Evolutionary conservation across 2,797 vertebrate genomes (phyloP).

Genomic region (Galaxias olidus): DNA sequence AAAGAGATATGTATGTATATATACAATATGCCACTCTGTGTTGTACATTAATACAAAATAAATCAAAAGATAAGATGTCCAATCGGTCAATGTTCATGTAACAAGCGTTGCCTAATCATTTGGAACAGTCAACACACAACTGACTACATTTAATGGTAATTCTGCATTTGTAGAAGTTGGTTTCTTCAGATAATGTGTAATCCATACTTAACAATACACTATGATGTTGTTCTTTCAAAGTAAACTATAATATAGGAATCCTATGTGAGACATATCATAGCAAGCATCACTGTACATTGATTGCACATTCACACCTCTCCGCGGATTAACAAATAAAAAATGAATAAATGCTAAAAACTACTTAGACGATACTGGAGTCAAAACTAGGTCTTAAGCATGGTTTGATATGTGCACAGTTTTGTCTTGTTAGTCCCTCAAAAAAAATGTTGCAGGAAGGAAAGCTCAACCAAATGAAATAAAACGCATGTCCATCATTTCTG

Average conservation of each 20-base stretch:
- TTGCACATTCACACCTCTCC: slow-evolving; percentile 48
- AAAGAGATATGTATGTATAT: slow-evolving; percentile 22
- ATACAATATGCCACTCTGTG: slow-evolving; percentile 7
- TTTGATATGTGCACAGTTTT: slow-evolving; percentile 13
- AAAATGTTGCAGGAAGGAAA: neutral
- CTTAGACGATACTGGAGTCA: too few relatives aligned
- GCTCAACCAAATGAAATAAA: neutral
- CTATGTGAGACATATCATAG: slow-evolving; percentile 25
- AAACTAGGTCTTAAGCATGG: neutral
- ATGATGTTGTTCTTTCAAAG: slow-evolving; percentile 23
- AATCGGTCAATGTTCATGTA: slow-evolving; percentile 10
- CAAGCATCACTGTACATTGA: slow-evolving; percentile 37
- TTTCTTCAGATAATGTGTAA: slow-evolving; percentile 7
- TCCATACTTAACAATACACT: slow-evolving; percentile 19
- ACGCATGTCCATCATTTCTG: neutral
- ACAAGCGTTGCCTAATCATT: slow-evolving; percentile 24
- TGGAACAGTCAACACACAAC: slow-evolving; percentile 28
- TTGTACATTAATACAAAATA: slow-evolving; percentile 24
- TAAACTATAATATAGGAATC: slow-evolving; percentile 25
- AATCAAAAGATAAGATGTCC: slow-evolving; percentile 40
- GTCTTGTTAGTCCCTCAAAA: slow-evolving; percentile 15
- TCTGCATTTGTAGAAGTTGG: neutral
- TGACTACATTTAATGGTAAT: slow-evolving; percentile 17
- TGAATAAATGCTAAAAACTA: neutral
- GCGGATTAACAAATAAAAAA: slow-evolving; percentile 10